Conservation (phyloP, 2,888 invertebrate species). For the Balanococcus diminutus region DNA sequence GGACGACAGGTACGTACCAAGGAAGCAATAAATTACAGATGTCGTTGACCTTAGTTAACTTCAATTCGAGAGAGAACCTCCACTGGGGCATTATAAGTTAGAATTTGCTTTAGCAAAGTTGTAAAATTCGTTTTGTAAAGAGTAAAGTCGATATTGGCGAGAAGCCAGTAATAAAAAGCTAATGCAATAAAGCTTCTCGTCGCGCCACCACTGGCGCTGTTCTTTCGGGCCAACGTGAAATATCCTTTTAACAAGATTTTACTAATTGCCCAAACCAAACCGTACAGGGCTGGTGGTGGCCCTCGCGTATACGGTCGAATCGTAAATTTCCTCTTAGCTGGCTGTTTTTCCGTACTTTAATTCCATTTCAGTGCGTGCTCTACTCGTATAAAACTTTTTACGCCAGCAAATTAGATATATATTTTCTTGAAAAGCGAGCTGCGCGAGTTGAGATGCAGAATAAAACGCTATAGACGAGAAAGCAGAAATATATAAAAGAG, state of each 20-base stretch:
- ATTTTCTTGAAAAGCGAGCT: background rate
- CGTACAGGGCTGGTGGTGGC: too few species aligned
- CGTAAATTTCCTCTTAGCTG: background rate
- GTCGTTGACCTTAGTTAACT: background rate
- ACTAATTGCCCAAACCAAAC: background rate
- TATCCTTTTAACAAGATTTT: conserved; percentile 32
- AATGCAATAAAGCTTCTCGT: conserved; percentile 21
- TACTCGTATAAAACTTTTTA: background rate
- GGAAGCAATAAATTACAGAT: background rate
- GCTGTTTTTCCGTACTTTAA: background rate
- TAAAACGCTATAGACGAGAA: background rate
- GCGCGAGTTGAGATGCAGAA: too few species aligned
- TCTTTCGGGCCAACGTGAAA: conserved; percentile 7
- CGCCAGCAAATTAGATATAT: conserved; percentile 21
- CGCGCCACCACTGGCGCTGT: background rate
- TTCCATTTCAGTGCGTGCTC: background rate
- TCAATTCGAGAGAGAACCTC: background rate
- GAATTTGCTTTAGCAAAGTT: background rate
- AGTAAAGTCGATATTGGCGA: conserved; percentile 9
- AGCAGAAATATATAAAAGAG: background rate
- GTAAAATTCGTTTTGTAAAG: background rate
- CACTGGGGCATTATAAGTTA: background rate
- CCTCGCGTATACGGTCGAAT: background rate
- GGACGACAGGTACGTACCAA: conserved; percentile 48
- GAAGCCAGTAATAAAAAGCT: conserved; percentile 24